Evolutionary conservation across 2,797 vertebrate genomes (phyloP), one percentile per base, ranked within the genome.

Genomic region (Tiaroga cobitis): DNA sequence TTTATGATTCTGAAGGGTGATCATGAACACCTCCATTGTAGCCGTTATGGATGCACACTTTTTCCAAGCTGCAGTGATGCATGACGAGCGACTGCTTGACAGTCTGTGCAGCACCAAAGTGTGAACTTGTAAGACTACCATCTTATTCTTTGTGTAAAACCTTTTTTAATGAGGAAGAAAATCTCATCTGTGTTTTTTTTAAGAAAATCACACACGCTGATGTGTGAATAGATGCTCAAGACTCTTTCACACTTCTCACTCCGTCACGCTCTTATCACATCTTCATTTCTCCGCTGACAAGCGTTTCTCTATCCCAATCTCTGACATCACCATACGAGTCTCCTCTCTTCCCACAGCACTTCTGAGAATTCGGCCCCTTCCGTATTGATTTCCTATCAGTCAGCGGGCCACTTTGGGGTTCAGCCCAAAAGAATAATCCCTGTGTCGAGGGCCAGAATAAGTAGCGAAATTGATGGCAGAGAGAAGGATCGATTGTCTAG

Each of bases 361-460:
- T 89, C 86, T 86, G 81, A 89, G 90, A 91, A 90, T 82, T 61
- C 67, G 72, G 89, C 89, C 49, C 46, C 85, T 90, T 93, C 91
- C 54, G 68, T 90, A 96, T 93, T 93, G 93, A 96, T 96, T 96
- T 94, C 37, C 93, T 90, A 92, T 95, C 93, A 94, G 86, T 95
- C 87, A 86, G 87, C 91, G 89, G 89, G 90, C 93, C 93, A 89
- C 84, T 91, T 87, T 92, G 68, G 89, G 83, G 90, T 85, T 78
- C 68, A 84, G 87, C 90, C 82, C 80, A 79, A 91, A 94, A 93
- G 93, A 94, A 92, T 92, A 91, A 92, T 90, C 89, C 90, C 88
- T 88, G 88, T 91, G 74, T 92, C 91, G 90, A 88, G 74, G 56
- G 93, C 90, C 90, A 92, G 92, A 94, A 93, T 89, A 91, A 92